Conservation (phyloP, 2,888 invertebrate genomes). For the Pyrrhia umbra region DNA sequence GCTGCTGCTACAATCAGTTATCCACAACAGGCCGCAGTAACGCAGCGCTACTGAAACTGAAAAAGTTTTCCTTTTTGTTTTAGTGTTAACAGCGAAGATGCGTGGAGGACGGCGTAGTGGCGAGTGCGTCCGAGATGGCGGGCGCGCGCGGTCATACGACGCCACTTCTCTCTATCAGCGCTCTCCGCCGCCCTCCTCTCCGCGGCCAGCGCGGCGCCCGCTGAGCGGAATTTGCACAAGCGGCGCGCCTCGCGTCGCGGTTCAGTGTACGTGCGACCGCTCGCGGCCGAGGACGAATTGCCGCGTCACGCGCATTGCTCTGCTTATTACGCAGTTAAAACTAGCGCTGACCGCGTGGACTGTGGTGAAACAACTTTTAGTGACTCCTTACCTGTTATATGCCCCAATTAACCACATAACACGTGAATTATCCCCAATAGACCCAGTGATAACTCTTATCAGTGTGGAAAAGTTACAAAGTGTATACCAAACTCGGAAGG, state of each 20-base stretch:
- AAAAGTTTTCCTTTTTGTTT: slow-evolving; percentile 39
- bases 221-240: slow-evolving; percentile 85
- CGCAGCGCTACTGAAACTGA: neutral
- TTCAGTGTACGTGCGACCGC: slow-evolving; percentile 89
- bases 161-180: slow-evolving; percentile 83
- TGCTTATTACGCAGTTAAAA: slow-evolving; percentile 89
- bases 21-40: neutral
- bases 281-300: slow-evolving; percentile 82
- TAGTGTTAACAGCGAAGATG: slow-evolving; percentile 29
- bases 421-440: slow-evolving; percentile 57
- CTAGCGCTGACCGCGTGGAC: slow-evolving; percentile 86
- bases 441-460: slow-evolving; percentile 83
- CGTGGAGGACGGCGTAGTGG: slow-evolving; percentile 58
- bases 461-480: slow-evolving; percentile 86
- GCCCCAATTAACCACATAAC: slow-evolving; percentile 51
- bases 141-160: slow-evolving; percentile 79
- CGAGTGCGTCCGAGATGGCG: slow-evolving; percentile 74
- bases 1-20: slow-evolving; percentile 9
- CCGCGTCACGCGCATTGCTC: slow-evolving; percentile 76
- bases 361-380: slow-evolving; percentile 69
- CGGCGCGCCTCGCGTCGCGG: slow-evolving; percentile 79
- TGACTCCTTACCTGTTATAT: slow-evolving; percentile 56
- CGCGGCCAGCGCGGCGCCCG: slow-evolving; percentile 74
- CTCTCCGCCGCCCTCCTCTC: slow-evolving; percentile 73
- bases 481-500: slow-evolving; percentile 77